phyloP scores from a whole-genome alignment of 1,140 invertebrate species.

The Gerris buenoi region DNA sequence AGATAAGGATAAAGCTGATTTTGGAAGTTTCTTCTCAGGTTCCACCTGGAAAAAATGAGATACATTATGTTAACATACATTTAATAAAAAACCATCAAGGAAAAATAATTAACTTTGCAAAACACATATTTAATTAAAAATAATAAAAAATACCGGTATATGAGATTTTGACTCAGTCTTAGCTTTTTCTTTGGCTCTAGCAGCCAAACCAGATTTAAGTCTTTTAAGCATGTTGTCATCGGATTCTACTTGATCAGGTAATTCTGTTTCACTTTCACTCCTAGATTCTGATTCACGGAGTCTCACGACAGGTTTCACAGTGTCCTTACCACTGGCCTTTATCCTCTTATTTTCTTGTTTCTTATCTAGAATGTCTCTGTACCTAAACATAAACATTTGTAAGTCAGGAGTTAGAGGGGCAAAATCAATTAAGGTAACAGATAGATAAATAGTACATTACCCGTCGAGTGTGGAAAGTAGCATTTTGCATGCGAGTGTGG shows the following conservation, averaged over 20 bases:
- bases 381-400: no score
- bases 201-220: constrained; percentile 22
- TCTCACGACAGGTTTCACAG: constrained; percentile 17
- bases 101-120: no score
- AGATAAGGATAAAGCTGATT: constrained; percentile 1
- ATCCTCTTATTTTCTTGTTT: not conserved
- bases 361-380: constrained; percentile 19
- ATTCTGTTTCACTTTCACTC: constrained; percentile 12
- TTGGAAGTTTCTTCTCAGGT: constrained; percentile 13
- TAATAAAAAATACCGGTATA: no score
- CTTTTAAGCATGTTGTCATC: constrained; percentile 20
- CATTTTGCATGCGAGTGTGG: no score
- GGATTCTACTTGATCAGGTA: constrained; percentile 17
- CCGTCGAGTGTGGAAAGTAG: no score
- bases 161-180: no score
- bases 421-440: no score
- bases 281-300: constrained; percentile 10
- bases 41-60: not conserved
- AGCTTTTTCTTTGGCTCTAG: constrained; percentile 25
- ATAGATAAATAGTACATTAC: no score
- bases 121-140: no score
- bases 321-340: not conserved
- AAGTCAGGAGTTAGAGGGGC: no score
- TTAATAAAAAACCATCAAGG: no score
- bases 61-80: no score